A percentile compares a stretch with the other conserved stretches of the same genome.
phyloP scores from a whole-genome alignment of 1,140 invertebrate genomes.

The Berghia stephanieae region DNA sequence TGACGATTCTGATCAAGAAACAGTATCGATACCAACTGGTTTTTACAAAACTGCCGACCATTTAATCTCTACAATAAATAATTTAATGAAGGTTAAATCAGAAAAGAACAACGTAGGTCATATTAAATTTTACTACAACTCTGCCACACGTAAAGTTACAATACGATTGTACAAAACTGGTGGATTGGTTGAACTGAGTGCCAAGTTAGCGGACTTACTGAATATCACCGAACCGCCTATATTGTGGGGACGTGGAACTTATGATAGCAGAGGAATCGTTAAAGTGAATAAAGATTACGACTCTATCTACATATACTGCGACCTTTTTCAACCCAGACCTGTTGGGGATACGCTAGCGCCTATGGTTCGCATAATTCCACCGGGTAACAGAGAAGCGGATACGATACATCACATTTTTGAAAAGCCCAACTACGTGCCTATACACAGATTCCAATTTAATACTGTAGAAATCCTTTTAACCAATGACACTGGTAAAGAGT shows the following conservation, averaged over 20 bases:
- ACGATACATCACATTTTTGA: neutral
- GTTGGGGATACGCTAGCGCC: constrained; percentile 1
- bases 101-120: neutral
- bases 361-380: neutral
- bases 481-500: constrained; percentile 14
- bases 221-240: neutral
- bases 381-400: neutral
- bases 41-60: neutral
- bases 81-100: neutral
- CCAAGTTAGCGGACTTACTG: neutral
- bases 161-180: neutral
- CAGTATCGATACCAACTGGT: neutral
- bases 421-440: constrained; percentile 11
- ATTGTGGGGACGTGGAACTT: neutral
- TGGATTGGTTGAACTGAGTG: neutral
- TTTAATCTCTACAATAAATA: neutral
- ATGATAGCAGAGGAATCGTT: neutral
- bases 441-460: constrained; percentile 9
- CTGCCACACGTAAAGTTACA: neutral
- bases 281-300: neutral
- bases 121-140: neutral
- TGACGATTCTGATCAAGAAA: neutral
- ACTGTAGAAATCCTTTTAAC: constrained; percentile 21
- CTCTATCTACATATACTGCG: neutral
- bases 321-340: neutral